Conservation (phyloP, 2,888 invertebrate genomes). For the Antheraea yamamai region DNA sequence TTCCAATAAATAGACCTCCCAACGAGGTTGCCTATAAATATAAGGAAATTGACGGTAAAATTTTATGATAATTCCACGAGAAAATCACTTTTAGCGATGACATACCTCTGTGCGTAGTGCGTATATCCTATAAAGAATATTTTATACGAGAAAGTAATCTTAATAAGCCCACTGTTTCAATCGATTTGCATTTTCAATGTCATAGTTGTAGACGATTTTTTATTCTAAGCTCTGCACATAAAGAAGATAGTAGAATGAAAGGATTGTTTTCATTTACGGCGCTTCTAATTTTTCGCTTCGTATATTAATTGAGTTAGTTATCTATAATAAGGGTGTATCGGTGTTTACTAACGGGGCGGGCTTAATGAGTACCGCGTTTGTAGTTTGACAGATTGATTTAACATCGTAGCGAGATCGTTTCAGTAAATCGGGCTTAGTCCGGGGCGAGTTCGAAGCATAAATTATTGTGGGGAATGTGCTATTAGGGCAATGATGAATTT, state of each 20-base stretch:
- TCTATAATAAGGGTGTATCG: conserved; percentile 60
- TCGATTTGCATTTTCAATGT: conserved; percentile 45
- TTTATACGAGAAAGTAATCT: conserved; percentile 50
- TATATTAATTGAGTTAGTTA: conserved; percentile 60
- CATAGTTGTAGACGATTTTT: neutral
- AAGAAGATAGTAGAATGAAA: neutral
- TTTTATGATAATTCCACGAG: conserved; percentile 62
- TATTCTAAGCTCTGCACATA: neutral
- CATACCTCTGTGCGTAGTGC: conserved; percentile 49
- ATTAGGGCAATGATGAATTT: neutral
- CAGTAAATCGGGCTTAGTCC: conserved; percentile 74
- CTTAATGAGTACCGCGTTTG: conserved; percentile 74
- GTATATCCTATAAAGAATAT: conserved; percentile 51
- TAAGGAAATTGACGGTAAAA: conserved; percentile 5
- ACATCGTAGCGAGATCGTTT: conserved; percentile 71
- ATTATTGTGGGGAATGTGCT: conserved; percentile 63
- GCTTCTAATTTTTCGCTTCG: conserved; percentile 9
- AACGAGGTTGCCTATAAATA: neutral
- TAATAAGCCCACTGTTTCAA: conserved; percentile 35
- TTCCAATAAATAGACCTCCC: conserved; percentile 2
- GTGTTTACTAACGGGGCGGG: conserved; percentile 60
- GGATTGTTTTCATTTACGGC: neutral
- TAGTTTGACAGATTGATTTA: conserved; percentile 79
- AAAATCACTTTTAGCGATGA: conserved; percentile 55
- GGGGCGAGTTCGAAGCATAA: conserved; percentile 64